Conservation (phyloP, 2,113 vertebrate species). For the Corythoichthys intestinalis region DNA sequence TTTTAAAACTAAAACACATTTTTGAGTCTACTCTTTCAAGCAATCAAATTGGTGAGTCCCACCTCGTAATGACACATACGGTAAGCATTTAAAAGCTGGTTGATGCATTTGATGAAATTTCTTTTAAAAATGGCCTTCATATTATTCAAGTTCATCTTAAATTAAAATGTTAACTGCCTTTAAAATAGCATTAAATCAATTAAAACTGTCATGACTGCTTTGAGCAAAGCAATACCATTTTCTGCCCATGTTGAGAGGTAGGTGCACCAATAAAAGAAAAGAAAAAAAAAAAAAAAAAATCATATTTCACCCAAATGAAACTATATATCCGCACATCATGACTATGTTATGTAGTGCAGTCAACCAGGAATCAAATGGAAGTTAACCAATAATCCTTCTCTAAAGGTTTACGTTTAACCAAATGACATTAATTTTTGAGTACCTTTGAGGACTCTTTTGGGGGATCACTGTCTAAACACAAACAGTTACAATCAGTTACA, state of each 20-base stretch:
- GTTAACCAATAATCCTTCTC: too few species aligned
- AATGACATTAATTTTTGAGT: too few species aligned
- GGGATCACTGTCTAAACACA: not conserved
- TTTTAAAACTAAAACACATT: too few species aligned
- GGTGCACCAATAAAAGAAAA: not conserved
- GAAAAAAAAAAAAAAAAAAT: not conserved
- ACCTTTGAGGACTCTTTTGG: too few species aligned
- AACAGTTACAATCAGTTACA: not conserved
- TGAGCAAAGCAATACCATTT: not conserved
- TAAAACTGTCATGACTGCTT: not conserved
- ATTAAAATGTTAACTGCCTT: not conserved
- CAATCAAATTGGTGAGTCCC: too few species aligned
- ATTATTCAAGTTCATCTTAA: not conserved
- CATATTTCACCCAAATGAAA: not conserved
- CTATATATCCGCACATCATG: not conserved
- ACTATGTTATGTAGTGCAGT: not conserved
- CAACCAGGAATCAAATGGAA: not conserved
- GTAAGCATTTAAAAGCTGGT: too few species aligned
- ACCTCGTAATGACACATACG: too few species aligned
- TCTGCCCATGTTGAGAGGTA: not conserved
- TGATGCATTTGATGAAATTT: too few species aligned
- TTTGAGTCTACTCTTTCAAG: too few species aligned
- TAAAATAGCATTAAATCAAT: not conserved
- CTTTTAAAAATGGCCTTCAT: too few species aligned
- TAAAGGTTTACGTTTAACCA: too few species aligned